Evolutionary conservation across 2,113 vertebrate species (phyloP).

Genomic region (Pelmatolapia mariae): DNA sequence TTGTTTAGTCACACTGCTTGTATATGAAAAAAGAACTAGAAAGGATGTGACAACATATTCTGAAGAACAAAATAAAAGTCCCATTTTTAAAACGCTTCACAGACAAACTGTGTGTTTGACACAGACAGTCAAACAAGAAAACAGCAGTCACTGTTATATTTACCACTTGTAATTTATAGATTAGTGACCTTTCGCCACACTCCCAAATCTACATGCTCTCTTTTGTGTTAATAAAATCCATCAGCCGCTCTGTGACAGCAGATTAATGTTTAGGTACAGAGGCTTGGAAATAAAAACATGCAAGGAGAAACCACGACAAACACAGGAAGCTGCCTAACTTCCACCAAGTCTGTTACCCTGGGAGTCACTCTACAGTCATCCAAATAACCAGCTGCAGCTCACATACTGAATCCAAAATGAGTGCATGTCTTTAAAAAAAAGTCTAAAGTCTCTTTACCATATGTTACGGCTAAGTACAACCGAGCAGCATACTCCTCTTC

Average conservation of each 20-base stretch:
- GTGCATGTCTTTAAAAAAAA: not conserved
- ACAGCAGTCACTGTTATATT: not conserved
- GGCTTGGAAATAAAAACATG: not conserved
- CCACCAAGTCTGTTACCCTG: not conserved
- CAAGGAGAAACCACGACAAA: not conserved
- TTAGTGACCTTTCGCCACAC: not conserved
- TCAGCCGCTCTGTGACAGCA: not conserved
- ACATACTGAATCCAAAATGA: not conserved
- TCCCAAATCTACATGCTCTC: not conserved
- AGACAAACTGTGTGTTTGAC: not conserved
- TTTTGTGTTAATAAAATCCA: not conserved
- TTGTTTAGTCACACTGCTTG: not conserved
- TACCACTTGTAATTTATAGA: not conserved
- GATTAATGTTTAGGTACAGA: not conserved
- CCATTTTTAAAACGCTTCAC: not conserved
- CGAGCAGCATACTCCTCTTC: constrained; percentile 48
- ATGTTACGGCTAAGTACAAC: constrained; percentile 55
- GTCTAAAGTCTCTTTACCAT: constrained; percentile 48
- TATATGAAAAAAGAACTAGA: not conserved
- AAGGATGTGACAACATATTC: not conserved
- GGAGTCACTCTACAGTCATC: not conserved
- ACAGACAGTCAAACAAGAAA: not conserved
- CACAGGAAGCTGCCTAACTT: not conserved
- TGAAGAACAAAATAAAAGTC: not conserved
- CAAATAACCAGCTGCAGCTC: not conserved